Percentiles rank a stretch among this genome's conserved stretches.
phyloP scores from a whole-genome alignment of 2,888 invertebrate genomes.

The Macropis europaea region DNA sequence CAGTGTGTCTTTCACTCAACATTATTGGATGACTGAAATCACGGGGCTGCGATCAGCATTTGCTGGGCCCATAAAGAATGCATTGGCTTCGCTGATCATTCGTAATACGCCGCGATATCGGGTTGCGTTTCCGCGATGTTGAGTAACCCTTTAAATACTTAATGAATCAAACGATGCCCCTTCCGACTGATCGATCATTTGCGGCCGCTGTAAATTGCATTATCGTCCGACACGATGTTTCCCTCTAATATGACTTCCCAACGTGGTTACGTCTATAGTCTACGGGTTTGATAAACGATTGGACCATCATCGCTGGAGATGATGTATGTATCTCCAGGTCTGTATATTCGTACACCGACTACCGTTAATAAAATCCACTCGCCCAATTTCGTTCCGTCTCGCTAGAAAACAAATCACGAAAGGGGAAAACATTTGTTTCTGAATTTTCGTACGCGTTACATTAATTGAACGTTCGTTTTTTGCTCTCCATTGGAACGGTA shows the following conservation, averaged over 20 bases:
- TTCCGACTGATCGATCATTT: constrained; percentile 27
- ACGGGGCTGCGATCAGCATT: not conserved
- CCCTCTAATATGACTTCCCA: constrained; percentile 39
- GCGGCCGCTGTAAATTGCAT: constrained; percentile 33
- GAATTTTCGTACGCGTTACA: not conserved
- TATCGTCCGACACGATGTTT: constrained; percentile 14
- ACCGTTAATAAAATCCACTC: constrained; percentile 48
- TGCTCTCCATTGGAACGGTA: too few relatives aligned
- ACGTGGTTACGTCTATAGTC: constrained; percentile 9
- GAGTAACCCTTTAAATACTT: constrained; percentile 29
- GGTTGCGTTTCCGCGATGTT: constrained; percentile 11
- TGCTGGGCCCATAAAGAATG: not conserved
- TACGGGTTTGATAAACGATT: constrained; percentile 51
- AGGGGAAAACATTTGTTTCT: not conserved
- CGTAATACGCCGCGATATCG: not conserved
- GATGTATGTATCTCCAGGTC: constrained; percentile 42
- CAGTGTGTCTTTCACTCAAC: not conserved
- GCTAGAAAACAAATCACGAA: constrained; percentile 34
- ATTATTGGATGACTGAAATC: constrained; percentile 8
- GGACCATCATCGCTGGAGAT: constrained; percentile 35
- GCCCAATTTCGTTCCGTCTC: constrained; percentile 19
- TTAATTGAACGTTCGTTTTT: not conserved
- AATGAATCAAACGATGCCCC: constrained; percentile 36
- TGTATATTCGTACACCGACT: constrained; percentile 17
- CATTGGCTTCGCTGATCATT: not conserved